A percentile compares a stretch with the other conserved stretches of the same genome.
Conservation (phyloP, 2,888 invertebrate genomes). For the Pristionchus mayeri region DNA sequence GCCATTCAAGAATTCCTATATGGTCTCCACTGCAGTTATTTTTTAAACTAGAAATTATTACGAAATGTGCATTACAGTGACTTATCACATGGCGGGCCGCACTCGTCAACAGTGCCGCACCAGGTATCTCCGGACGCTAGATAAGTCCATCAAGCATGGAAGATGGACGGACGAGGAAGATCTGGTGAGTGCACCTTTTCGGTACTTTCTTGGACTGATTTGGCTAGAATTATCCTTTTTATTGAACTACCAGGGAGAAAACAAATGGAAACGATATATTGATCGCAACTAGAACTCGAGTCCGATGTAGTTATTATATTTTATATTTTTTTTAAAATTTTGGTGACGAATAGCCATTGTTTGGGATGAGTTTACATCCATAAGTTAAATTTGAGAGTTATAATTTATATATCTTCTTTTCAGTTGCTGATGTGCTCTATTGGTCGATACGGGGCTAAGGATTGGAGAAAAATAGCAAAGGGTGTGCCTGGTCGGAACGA, state of each 20-base stretch:
- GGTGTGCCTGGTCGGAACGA: constrained; percentile 75
- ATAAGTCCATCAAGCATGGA: constrained; percentile 65
- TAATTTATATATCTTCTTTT: too few species aligned
- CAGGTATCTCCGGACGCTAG: constrained; percentile 65
- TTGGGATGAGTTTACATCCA: too few species aligned
- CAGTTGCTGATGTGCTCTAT: constrained; percentile 71
- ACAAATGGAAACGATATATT: neutral
- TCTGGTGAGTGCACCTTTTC: constrained; percentile 57
- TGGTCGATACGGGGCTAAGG: constrained; percentile 61
- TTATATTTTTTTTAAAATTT: too few species aligned
- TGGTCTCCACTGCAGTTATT: too few species aligned
- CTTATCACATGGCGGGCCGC: constrained; percentile 71
- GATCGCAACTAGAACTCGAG: constrained; percentile 37
- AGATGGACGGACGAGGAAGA: constrained; percentile 73
- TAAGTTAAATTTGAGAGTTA: too few species aligned
- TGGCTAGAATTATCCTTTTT: too few species aligned
- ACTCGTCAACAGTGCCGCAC: constrained; percentile 64
- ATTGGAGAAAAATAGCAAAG: constrained; percentile 70
- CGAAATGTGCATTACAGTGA: constrained; percentile 61
- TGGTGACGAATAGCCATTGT: too few species aligned
- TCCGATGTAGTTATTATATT: too few species aligned
- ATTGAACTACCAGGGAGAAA: too few species aligned
- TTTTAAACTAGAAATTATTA: too few species aligned
- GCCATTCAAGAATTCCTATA: too few species aligned
- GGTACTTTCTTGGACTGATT: too few species aligned